Percentiles rank a stretch among this genome's conserved stretches.
These are phyloP conservation scores for Eonycteris spelaea DNA, from an alignment of 2,113 vertebrate species.

Conservation along the genomic window DNA sequence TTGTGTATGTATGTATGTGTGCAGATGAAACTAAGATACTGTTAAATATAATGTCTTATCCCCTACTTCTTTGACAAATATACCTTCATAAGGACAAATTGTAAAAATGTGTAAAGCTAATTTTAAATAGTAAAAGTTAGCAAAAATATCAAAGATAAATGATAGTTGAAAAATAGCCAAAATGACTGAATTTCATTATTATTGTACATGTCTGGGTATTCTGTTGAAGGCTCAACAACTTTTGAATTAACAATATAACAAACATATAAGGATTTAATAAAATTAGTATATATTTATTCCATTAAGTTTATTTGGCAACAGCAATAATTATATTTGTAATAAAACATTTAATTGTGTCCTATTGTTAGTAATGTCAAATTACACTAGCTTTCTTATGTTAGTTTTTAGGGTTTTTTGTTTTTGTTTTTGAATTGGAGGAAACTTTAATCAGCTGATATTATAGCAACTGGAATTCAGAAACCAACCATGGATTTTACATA, in stretches of 20 bases:
- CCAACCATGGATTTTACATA: not conserved
- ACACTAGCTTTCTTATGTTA: not conserved
- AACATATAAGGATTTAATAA: not conserved
- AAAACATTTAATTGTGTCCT: not conserved
- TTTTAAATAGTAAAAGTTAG: not conserved
- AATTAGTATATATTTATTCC: not conserved
- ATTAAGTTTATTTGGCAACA: not conserved
- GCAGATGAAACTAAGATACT: not conserved
- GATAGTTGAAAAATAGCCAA: not conserved
- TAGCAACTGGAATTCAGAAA: not conserved
- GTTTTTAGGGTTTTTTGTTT: not conserved
- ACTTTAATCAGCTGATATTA: not conserved
- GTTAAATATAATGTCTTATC: not conserved
- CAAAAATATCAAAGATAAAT: not conserved
- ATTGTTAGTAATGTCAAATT: not conserved
- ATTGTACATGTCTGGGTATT: not conserved
- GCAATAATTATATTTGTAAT: not conserved
- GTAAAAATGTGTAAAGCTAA: not conserved
- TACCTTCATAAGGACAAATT: not conserved
- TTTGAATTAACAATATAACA: not conserved
- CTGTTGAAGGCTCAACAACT: not conserved
- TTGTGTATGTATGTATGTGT: not conserved
- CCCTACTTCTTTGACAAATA: not conserved
- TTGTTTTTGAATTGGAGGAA: not conserved
- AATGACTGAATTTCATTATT: not conserved